Base-by-base conservation (phyloP, 37 sponge, comb jelly and placozoan genomes). In the Hexactinellida sp. region DNA sequence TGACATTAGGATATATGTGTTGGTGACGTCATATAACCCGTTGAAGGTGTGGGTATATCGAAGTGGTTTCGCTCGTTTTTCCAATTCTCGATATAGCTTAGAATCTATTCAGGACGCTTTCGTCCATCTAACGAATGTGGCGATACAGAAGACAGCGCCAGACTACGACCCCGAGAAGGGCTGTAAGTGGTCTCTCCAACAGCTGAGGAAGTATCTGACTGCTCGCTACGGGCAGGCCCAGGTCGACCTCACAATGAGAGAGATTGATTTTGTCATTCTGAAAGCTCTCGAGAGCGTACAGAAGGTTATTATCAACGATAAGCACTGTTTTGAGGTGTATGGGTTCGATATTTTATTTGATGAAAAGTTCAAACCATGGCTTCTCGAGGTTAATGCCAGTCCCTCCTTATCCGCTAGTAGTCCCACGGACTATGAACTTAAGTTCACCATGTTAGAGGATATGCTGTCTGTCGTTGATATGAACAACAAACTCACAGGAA, bases 121-220 rank as follows among this genome's bases (percentile, higher is more conserved):
- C 85, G 91, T 99, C 1, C 99, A 99, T 38, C 89, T 99, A 3
- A 99, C 99, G 0, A 99, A 99, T 85, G 99, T 99, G 0, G 99
- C 99, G 0, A 95, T 99, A 13, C 99, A 99, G 89, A 99, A 99
- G 84, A 99, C 96, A 28, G 99, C 99, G 0, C 94, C 99, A 3
- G 99, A 99, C 41, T 99, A 99, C 83, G 99, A 99, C 52, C 93
- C 99, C 3, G 96, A 99, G 89, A 99, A 99, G 84, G 99, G 99
- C 0, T 99, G 99, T 87, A 99, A 99, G 87, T 99, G 99, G 99
- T 94, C 94, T 0, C 91, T 99, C 34, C 93, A 92, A 21, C 90
- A 95, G 84, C 90, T 99, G 1, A 84, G 96, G 38, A 86, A 82
- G 51, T 99, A 90, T 85, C 84, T 99, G 76, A 82, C 89, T 1